Conservation (phyloP, 2,888 invertebrate genomes). For the Cantharis lateralis region DNA sequence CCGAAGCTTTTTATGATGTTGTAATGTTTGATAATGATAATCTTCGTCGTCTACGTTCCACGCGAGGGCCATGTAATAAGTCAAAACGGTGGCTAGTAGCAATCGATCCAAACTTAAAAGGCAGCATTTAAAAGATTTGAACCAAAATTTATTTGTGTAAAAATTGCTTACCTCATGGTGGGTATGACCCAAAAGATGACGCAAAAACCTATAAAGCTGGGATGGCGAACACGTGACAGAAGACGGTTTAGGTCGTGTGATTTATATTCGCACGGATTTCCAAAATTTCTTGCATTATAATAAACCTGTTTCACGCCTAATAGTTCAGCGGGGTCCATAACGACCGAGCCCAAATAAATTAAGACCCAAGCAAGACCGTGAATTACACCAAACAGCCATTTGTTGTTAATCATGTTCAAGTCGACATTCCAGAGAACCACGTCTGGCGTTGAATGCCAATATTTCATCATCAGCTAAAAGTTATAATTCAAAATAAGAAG, state of each 20-base stretch:
- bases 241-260: slow-evolving; percentile 59
- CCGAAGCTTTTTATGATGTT: slow-evolving; percentile 58
- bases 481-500: slow-evolving; percentile 40
- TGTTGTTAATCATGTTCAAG: slow-evolving; percentile 54
- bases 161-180: slow-evolving; percentile 59
- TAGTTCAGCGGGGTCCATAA: slow-evolving; percentile 66
- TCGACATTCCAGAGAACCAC: slow-evolving; percentile 62
- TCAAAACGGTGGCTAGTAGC: slow-evolving; percentile 59
- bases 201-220: slow-evolving; percentile 64
- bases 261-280: slow-evolving; percentile 60
- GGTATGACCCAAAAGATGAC: slow-evolving; percentile 64
- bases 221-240: slow-evolving; percentile 65
- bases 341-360: slow-evolving; percentile 64
- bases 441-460: slow-evolving; percentile 60
- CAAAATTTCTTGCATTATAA: slow-evolving; percentile 60
- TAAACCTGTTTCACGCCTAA: slow-evolving; percentile 67
- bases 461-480: slow-evolving; percentile 56
- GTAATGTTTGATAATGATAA: slow-evolving; percentile 60
- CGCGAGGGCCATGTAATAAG: slow-evolving; percentile 63
- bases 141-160: neutral
- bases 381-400: slow-evolving; percentile 57
- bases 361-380: slow-evolving; percentile 63
- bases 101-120: slow-evolving; percentile 60
- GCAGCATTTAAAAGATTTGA: slow-evolving; percentile 19
- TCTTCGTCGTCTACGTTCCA: slow-evolving; percentile 66